Evolutionary conservation across 2,888 invertebrate genomes (phyloP).

Genomic region (Hypolimnas misippus): DNA sequence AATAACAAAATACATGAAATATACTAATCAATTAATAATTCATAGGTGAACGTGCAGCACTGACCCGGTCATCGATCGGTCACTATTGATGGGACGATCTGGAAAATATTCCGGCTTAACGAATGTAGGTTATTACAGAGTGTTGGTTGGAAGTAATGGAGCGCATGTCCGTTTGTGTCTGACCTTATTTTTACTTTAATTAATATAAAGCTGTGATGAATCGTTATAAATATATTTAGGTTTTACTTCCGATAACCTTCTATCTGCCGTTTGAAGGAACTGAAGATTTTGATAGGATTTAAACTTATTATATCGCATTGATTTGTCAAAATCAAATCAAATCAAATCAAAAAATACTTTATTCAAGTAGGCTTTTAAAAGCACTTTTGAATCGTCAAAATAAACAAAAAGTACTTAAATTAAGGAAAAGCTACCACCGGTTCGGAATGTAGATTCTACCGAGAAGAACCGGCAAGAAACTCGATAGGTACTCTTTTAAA

Average conservation of each 20-base stretch:
- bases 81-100: slow-evolving; percentile 22
- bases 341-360: too few relatives aligned
- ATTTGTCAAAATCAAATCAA: too few relatives aligned
- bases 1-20: background rate
- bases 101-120: background rate
- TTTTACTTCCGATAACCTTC: background rate
- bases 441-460: too few relatives aligned
- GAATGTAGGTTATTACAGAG: slow-evolving; percentile 11
- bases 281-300: too few relatives aligned
- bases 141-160: background rate
- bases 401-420: too few relatives aligned
- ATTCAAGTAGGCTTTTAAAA: too few relatives aligned
- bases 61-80: slow-evolving; percentile 36
- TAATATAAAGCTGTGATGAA: background rate
- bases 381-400: too few relatives aligned
- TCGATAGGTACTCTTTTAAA: too few relatives aligned
- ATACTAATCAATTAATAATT: background rate
- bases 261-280: too few relatives aligned
- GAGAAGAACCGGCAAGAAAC: too few relatives aligned
- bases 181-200: background rate
- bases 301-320: too few relatives aligned
- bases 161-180: background rate
- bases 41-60: background rate
- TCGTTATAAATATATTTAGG: background rate
- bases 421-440: too few relatives aligned